A percentile compares a stretch with the other conserved stretches of the same genome.
These are phyloP conservation scores for Venustaconcha ellipsiformis DNA, from an alignment of 1,140 invertebrate genomes.

Conservation along the genomic window DNA sequence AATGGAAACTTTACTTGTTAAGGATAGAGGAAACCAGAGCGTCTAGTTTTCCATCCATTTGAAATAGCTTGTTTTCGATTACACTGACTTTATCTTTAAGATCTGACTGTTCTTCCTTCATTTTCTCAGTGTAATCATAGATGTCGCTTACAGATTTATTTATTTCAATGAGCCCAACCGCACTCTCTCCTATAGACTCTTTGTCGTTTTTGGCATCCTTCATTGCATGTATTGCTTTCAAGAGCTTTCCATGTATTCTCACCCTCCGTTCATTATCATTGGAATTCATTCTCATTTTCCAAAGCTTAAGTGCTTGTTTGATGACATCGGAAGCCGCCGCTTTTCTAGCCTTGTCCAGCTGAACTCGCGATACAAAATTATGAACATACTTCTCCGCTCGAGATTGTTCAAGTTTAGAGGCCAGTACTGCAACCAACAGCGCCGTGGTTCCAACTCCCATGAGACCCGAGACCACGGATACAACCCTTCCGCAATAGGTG, in stretches of 20 bases:
- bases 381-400: slow-evolving; percentile 58
- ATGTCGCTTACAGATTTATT: slow-evolving; percentile 46
- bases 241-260: slow-evolving; percentile 44
- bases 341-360: slow-evolving; percentile 50
- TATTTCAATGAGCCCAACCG: slow-evolving; percentile 50
- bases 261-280: slow-evolving; percentile 27
- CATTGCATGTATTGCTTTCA: slow-evolving; percentile 47
- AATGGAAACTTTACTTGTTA: no score
- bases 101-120: slow-evolving; percentile 37
- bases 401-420: slow-evolving; percentile 52
- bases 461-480: slow-evolving; percentile 56
- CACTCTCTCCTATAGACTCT: slow-evolving; percentile 43
- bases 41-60: slow-evolving; percentile 26
- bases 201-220: slow-evolving; percentile 48
- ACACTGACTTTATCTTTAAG: slow-evolving; percentile 32
- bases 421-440: slow-evolving; percentile 63
- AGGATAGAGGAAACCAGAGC: slow-evolving; percentile 1
- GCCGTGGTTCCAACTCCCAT: slow-evolving; percentile 63
- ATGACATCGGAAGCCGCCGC: slow-evolving; percentile 53
- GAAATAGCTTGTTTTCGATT: slow-evolving; percentile 29
- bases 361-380: slow-evolving; percentile 49
- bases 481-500: slow-evolving; percentile 58
- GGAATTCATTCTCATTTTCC: slow-evolving; percentile 30
- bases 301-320: slow-evolving; percentile 52
- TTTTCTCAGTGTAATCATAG: slow-evolving; percentile 35